Percentiles rank a stretch among this genome's conserved stretches.
Conservation (phyloP, 1,140 invertebrate species). For the Drosophila bipectinata region DNA sequence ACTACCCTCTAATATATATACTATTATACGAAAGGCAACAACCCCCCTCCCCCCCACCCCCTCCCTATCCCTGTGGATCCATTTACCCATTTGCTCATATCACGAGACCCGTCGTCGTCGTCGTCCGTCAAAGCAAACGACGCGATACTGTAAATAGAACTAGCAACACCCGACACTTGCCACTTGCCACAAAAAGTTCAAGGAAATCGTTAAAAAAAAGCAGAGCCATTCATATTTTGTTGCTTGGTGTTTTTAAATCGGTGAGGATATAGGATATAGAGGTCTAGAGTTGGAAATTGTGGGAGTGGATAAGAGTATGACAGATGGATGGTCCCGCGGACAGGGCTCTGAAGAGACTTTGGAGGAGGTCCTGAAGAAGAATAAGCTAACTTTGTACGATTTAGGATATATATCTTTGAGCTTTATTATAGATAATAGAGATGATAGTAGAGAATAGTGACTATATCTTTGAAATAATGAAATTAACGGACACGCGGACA, state of each 20-base stretch:
- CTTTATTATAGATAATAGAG: no score
- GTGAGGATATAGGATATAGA: neutral
- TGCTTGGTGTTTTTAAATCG: neutral
- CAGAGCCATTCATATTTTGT: neutral
- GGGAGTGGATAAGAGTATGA: no score
- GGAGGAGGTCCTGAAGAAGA: no score
- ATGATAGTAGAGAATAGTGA: no score
- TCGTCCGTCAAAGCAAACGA: conserved; percentile 34
- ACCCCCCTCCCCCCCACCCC: neutral
- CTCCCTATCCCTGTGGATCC: neutral
- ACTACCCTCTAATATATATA: neutral
- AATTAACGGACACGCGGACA: no score
- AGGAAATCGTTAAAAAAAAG: neutral
- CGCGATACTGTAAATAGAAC: conserved; percentile 44
- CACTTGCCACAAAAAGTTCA: neutral
- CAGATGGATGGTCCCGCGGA: no score
- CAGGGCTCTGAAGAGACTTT: no score
- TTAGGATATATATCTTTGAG: no score
- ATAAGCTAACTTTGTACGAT: no score
- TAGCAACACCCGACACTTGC: conserved; percentile 1
- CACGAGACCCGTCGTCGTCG: conserved; percentile 30
- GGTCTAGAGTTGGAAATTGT: neutral
- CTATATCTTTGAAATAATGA: no score
- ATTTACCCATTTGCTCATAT: conserved; percentile 32
- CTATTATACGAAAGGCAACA: no score